Evolutionary conservation across 2,797 vertebrate genomes (phyloP).

Genomic region (Coilia nasus): DNA sequence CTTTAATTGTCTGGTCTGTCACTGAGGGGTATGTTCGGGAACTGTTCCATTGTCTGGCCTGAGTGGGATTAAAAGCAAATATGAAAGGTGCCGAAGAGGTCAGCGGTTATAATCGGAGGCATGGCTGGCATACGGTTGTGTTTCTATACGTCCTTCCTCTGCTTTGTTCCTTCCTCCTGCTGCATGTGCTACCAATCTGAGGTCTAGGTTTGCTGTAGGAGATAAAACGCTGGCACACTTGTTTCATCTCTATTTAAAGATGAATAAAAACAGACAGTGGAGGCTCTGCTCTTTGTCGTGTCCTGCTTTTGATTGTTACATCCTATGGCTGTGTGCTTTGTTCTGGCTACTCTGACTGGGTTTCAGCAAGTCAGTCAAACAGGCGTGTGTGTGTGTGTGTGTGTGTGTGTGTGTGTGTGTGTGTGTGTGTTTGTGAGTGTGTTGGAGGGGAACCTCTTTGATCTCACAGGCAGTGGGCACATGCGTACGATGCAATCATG

Average conservation of each 20-base stretch:
- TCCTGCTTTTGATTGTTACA: background rate
- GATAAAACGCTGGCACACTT: background rate
- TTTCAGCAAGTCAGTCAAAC: background rate
- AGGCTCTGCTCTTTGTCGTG: background rate
- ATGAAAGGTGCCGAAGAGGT: background rate
- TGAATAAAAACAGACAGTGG: background rate
- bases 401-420: too few species aligned
- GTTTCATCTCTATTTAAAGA: conserved; percentile 18
- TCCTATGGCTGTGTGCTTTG: background rate
- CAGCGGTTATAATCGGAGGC: background rate
- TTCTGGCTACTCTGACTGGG: background rate
- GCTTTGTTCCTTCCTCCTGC: background rate
- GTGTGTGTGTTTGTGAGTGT: too few species aligned
- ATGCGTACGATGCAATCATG: background rate
- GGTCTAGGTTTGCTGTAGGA: background rate
- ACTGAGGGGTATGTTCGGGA: background rate
- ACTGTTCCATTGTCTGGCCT: background rate
- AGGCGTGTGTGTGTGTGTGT: too few species aligned
- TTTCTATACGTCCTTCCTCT: background rate
- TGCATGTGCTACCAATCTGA: conserved; percentile 16
- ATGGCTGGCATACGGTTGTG: background rate
- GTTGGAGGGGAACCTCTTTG: background rate
- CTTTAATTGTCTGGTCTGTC: background rate
- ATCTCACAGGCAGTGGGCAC: background rate
- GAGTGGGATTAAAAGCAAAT: background rate